These are phyloP conservation scores for Drosophila seguyi DNA, from an alignment of 1,140 invertebrate genomes.

Conservation along the genomic window DNA sequence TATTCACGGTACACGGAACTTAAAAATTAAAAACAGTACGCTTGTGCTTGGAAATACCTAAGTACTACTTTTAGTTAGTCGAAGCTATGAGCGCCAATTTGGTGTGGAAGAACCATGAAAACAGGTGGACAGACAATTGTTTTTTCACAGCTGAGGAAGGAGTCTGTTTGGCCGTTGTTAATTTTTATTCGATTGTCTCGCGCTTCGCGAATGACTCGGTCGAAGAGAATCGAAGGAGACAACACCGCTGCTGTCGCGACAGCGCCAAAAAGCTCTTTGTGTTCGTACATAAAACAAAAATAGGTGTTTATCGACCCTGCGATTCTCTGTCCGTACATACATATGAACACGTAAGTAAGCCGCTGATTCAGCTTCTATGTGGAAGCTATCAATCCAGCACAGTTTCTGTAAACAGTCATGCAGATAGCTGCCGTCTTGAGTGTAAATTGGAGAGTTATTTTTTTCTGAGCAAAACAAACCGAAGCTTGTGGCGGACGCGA, in stretches of 20 bases:
- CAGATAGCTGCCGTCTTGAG: background rate
- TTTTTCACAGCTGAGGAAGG: constrained; percentile 5
- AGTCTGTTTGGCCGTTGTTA: constrained; percentile 20
- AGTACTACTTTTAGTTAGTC: background rate
- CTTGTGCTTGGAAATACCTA: background rate
- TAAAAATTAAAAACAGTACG: background rate
- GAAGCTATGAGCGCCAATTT: too few relatives aligned
- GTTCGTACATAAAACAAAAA: constrained; percentile 3
- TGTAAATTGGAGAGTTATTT: background rate
- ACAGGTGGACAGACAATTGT: background rate
- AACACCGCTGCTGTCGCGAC: constrained; percentile 13
- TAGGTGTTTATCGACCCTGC: background rate
- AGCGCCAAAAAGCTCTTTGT: constrained; percentile 50
- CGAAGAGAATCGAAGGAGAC: constrained; percentile 49
- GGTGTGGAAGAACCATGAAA: background rate
- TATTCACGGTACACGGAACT: background rate
- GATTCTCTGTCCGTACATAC: background rate
- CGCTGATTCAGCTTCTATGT: constrained; percentile 6
- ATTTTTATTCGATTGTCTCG: constrained; percentile 45
- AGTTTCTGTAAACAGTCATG: background rate
- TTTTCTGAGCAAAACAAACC: background rate
- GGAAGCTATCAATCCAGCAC: background rate
- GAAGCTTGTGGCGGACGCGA: constrained; percentile 14
- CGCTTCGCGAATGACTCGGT: constrained; percentile 38
- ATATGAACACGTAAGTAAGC: constrained; percentile 4